A percentile compares a stretch with the other conserved stretches of the same genome.
Evolutionary conservation across 2,888 invertebrate genomes (phyloP).

Genomic region (Patella caerulea): DNA sequence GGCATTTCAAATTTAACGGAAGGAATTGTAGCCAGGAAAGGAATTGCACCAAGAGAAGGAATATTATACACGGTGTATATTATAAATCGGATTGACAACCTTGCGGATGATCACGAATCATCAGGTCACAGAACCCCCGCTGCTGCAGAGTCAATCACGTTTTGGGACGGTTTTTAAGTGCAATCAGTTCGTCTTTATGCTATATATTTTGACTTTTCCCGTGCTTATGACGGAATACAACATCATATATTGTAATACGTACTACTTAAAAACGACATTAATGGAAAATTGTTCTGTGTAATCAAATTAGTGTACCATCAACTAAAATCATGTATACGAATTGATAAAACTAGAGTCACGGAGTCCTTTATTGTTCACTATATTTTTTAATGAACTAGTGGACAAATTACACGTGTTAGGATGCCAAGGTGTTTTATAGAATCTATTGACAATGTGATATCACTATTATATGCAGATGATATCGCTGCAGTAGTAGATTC

Average conservation of each 20-base stretch:
- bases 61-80: too few species aligned
- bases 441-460: not conserved
- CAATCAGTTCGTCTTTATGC: too few species aligned
- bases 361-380: not conserved
- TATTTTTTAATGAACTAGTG: not conserved
- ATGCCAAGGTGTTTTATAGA: not conserved
- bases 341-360: too few species aligned
- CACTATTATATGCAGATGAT: slow-evolving; percentile 18
- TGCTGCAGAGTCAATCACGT: too few species aligned
- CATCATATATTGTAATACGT: slow-evolving; percentile 1
- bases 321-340: slow-evolving; percentile 6
- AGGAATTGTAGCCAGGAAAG: too few species aligned
- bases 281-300: not conserved
- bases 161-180: too few species aligned
- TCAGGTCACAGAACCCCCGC: too few species aligned
- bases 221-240: not conserved
- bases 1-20: too few species aligned
- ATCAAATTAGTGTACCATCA: not conserved
- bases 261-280: not conserved
- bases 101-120: too few species aligned
- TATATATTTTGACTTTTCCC: not conserved
- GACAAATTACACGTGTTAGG: not conserved
- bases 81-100: too few species aligned
- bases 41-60: too few species aligned
- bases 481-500: slow-evolving; percentile 15